Evolutionary conservation across 2,888 invertebrate genomes (phyloP).

Genomic region (Chymomyza procnemis): DNA sequence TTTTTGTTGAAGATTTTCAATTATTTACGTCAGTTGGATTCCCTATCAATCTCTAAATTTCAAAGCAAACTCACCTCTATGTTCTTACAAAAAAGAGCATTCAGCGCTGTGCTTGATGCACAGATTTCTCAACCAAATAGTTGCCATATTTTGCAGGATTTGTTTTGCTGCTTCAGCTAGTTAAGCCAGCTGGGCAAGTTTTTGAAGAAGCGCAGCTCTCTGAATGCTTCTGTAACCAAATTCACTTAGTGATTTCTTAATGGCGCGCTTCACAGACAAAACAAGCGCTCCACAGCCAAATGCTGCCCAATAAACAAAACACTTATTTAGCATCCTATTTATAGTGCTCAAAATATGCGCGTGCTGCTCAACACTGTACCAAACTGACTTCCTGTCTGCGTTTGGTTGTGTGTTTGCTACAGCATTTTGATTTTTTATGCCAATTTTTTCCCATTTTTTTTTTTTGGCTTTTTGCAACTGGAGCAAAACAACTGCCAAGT

Average conservation of each 20-base stretch:
- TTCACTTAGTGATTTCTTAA: neutral
- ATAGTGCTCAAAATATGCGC: neutral
- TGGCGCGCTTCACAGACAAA: neutral
- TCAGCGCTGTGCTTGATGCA: neutral
- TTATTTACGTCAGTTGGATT: too few species aligned
- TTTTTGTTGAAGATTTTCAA: too few species aligned
- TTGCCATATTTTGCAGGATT: neutral
- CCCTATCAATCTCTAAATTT: too few species aligned
- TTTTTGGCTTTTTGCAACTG: neutral
- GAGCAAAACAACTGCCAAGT: constrained; percentile 29
- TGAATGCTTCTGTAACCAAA: neutral
- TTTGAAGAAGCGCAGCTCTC: neutral
- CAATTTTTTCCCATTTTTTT: neutral
- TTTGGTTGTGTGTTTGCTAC: neutral
- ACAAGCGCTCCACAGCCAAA: neutral
- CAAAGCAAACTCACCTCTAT: too few species aligned
- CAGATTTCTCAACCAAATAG: neutral
- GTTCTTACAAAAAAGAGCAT: neutral
- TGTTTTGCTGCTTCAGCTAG: neutral
- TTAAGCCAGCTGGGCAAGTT: neutral
- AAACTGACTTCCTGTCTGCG: neutral
- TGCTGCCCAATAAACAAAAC: neutral
- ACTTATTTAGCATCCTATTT: constrained; percentile 5
- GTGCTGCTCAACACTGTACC: too few species aligned
- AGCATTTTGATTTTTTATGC: neutral